These are phyloP conservation scores for Labia minor DNA, from an alignment of 2,888 invertebrate species.

Conservation along the genomic window DNA sequence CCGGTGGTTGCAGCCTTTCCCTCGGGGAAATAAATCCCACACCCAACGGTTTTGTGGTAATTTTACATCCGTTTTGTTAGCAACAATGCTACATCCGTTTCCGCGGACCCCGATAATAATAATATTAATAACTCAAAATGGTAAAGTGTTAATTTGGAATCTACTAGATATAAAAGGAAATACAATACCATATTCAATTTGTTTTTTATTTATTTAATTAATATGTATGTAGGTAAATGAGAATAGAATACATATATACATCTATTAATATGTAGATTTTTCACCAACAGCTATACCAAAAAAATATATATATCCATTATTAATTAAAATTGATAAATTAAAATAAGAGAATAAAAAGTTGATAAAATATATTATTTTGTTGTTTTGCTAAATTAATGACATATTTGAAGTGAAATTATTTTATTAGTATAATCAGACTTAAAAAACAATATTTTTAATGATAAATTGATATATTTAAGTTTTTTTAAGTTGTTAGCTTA, in stretches of 20 bases:
- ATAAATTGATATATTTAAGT: too few species aligned
- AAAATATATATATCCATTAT: background rate
- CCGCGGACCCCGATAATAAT: conserved; percentile 13
- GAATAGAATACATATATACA: too few species aligned
- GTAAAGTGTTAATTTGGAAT: conserved; percentile 3
- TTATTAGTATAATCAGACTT: too few species aligned
- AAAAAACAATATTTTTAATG: too few species aligned
- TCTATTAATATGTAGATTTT: too few species aligned
- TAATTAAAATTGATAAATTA: background rate
- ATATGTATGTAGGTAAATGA: background rate
- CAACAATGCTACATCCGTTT: conserved; percentile 13
- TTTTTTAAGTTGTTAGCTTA: too few species aligned
- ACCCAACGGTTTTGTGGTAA: conserved; percentile 13
- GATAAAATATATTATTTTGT: too few species aligned
- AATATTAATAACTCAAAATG: conserved; percentile 13
- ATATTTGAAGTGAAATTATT: too few species aligned
- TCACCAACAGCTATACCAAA: background rate
- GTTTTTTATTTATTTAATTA: background rate
- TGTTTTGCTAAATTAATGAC: too few species aligned
- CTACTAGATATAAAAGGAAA: background rate
- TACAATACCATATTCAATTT: conserved; percentile 3
- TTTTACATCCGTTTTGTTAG: conserved; percentile 13
- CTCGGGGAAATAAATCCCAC: conserved; percentile 3
- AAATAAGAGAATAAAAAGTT: too few species aligned
- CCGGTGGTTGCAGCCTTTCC: background rate